Conservation (phyloP, 1,140 invertebrate species). For the Trialeurodes vaporariorum region DNA sequence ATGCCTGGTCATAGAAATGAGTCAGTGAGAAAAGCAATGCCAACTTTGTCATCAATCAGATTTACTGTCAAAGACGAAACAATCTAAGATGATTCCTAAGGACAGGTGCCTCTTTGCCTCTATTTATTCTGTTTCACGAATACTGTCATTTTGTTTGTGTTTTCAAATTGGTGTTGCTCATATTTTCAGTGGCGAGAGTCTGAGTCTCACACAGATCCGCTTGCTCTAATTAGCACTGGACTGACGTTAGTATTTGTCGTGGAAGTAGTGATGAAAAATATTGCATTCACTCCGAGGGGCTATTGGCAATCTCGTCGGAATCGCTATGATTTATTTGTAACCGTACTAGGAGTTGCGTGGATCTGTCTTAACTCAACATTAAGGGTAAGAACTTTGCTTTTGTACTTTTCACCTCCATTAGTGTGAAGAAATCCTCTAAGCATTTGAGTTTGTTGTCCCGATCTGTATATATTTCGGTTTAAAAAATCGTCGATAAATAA, state of each 20-base stretch:
- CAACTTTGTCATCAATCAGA: too few relatives aligned
- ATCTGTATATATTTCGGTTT: too few relatives aligned
- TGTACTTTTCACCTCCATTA: too few relatives aligned
- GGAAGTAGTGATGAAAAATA: constrained; percentile 95
- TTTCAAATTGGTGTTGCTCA: constrained; percentile 7
- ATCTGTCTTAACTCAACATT: constrained; percentile 64
- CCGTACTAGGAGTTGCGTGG: constrained; percentile 92
- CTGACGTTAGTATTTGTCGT: constrained; percentile 76
- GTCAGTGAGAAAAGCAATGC: too few relatives aligned
- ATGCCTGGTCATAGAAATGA: too few relatives aligned
- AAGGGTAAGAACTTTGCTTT: constrained; percentile 8
- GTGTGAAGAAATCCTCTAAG: too few relatives aligned
- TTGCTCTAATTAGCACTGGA: constrained; percentile 77
- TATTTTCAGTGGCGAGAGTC: constrained; percentile 67
- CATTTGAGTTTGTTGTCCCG: too few relatives aligned
- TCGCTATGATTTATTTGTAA: constrained; percentile 95
- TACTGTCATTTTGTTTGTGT: constrained; percentile 8
- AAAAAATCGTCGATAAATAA: too few relatives aligned
- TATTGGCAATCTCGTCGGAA: constrained; percentile 98
- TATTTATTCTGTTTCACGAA: background rate
- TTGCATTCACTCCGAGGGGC: constrained; percentile 93
- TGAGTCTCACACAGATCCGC: constrained; percentile 57
- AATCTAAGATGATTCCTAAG: too few relatives aligned
- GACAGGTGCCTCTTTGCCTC: background rate
- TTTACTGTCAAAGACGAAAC: too few relatives aligned